phyloP scores from a whole-genome alignment of 2,797 vertebrate species.

The Peromyscus eremicus region DNA sequence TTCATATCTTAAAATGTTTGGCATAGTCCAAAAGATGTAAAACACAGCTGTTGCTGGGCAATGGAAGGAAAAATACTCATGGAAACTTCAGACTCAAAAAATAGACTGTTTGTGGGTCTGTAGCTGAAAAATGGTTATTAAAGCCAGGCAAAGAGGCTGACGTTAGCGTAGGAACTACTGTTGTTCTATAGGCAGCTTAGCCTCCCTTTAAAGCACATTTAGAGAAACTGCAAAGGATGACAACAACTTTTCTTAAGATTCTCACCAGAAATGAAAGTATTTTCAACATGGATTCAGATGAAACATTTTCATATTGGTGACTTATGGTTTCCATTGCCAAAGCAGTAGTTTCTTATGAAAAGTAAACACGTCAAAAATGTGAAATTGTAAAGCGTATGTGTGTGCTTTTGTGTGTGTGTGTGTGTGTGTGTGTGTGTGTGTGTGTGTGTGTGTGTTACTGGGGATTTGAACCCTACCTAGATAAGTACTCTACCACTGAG shows the following conservation, averaged over 20 bases:
- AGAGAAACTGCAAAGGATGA: conserved; percentile 60
- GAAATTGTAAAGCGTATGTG: conserved; percentile 69
- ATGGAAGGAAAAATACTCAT: conserved; percentile 79
- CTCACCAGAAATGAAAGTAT: conserved; percentile 75
- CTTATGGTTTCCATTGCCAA: conserved; percentile 67
- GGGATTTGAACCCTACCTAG: not conserved
- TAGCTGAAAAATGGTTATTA: conserved; percentile 68
- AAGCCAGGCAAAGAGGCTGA: conserved; percentile 65
- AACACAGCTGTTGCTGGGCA: conserved; percentile 84
- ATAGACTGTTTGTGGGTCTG: conserved; percentile 60
- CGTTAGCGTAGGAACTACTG: not conserved
- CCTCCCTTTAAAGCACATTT: conserved; percentile 68
- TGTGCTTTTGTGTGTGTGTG: not conserved
- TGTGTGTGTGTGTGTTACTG: not conserved
- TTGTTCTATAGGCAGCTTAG: conserved; percentile 57
- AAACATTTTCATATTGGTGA: conserved; percentile 74
- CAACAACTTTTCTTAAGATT: conserved; percentile 71
- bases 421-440: conserved; percentile 26
- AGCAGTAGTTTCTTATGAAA: conserved; percentile 79
- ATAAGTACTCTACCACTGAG: not conserved
- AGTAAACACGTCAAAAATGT: conserved; percentile 81
- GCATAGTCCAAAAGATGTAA: conserved; percentile 80
- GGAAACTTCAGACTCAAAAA: conserved; percentile 68
- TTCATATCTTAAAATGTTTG: conserved; percentile 86
- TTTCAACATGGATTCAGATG: conserved; percentile 69